Evolutionary conservation across 2,113 vertebrate genomes (phyloP).

Genomic region (Oncorhynchus masou): DNA sequence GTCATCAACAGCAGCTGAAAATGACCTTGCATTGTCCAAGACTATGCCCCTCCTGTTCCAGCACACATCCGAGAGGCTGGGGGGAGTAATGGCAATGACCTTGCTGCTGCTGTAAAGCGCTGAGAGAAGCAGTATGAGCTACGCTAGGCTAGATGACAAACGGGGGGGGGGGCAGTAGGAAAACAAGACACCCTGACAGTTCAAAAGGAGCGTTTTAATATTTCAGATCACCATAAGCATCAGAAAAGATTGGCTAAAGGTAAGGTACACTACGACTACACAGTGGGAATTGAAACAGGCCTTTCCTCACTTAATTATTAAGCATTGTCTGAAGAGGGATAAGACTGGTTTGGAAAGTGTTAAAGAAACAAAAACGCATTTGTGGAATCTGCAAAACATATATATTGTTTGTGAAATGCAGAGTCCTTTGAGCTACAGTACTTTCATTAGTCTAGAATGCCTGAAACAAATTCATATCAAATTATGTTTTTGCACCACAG

Average conservation of each 20-base stretch:
- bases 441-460: too few relatives aligned
- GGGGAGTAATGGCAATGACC: conserved; percentile 61
- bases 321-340: too few relatives aligned
- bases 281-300: too few relatives aligned
- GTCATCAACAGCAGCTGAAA: conserved; percentile 29
- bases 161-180: conserved; percentile 41
- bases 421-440: too few relatives aligned
- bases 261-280: neutral
- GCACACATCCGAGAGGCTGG: conserved; percentile 26
- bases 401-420: too few relatives aligned
- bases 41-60: conserved; percentile 18
- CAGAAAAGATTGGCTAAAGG: conserved; percentile 10
- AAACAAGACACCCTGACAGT: conserved; percentile 72
- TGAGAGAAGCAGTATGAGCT: conserved; percentile 68
- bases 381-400: too few relatives aligned
- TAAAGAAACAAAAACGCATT: too few relatives aligned
- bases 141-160: conserved; percentile 59
- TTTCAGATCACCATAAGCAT: conserved; percentile 44
- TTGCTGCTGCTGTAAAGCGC: conserved; percentile 69
- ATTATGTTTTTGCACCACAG: neutral
- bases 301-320: too few relatives aligned
- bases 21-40: conserved; percentile 68
- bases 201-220: conserved; percentile 69
- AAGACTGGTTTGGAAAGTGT: too few relatives aligned
- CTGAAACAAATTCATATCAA: too few relatives aligned